Evolutionary conservation across 2,888 invertebrate genomes (phyloP), one percentile per base, ranked within the genome.

Genomic region (Lithophane semibrunnea): DNA sequence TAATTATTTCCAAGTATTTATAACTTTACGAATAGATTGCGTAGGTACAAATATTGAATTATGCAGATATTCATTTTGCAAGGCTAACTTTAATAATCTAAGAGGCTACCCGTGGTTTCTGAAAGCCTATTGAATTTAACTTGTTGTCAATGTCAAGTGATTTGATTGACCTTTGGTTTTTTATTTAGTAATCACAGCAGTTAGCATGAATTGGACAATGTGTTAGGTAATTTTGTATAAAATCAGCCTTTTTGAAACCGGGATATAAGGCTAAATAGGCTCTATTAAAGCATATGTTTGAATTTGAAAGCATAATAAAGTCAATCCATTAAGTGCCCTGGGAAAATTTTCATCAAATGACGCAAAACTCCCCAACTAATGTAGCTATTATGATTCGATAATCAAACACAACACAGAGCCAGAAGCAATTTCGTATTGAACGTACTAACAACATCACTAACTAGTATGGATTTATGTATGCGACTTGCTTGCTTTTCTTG

Each of bases 371-470:
- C 75, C 72, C 10, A 80, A 77, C 75, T 79, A 83, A 83, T 84
- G 73, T 83, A 87, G 65, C 80, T 79, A 77, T 37, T 86, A 85
- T 86, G 81, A 88, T 89, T 89, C 73, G 77, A 90, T 65, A 44
- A 87, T 84, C 86, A 86, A 88, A 88, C 80, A 88, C 88, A 91
- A 87, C 83, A 90, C 89, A 89, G 90, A 89, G 90, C 86, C 89
- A 86, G 90, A 92, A 89, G 78, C 69, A 76, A 66, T 91, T 92
- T 88, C 75, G 73, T 74, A 83, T 86, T 77, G 37, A 75, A 61
- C n/a, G n/a, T 74, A 71, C 74, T 73, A 70, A 75, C 73, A 70
- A 75, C 73, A 75, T 66, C 63, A 74, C 63, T 75, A 81, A 74
- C 75, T 72, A 21, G 54, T 63, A 42, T 66, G 56, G 52, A 56